Base-by-base conservation (phyloP, 2,113 vertebrate species). In the Neotragus moschatus region DNA sequence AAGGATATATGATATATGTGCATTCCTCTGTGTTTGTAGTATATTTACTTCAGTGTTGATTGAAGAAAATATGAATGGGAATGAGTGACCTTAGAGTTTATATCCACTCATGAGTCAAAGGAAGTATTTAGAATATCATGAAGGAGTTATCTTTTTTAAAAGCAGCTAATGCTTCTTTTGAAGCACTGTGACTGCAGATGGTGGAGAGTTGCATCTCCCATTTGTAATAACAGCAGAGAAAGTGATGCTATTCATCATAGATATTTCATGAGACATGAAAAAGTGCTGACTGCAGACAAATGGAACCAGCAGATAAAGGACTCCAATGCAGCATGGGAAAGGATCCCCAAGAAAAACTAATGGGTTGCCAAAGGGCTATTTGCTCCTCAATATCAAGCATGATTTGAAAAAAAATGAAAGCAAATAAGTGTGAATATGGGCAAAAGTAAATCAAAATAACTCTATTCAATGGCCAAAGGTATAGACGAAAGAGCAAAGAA, bases 271-370 rank as follows among this genome's bases (percentile, higher is more conserved):
- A 98, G 94, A 96, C 84, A 94, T 61, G 88, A 97, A 94, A 93
- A 96, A 97, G 28, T 93, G 96, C 84, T 98, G 79, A 93, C 55
- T 96, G 93, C 97, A 97, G 96, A 98, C 97, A 98, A 70, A 96
- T 88, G 84, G 96, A 98, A 97, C 7, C 33, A 97, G 61, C 82
- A 91, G 95, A 96, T 97, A 97, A 98, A 98, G 97, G 97, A 98
- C 92, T 70, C 10, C 80, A 43, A 55, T 33, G 19, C 49, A 97
- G 95, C 96, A 88, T 84, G 36, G 70, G 84, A 94, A 98, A 96
- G 77, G 49, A 84, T 93, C 98, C 84, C 77, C 81, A 43, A 90
- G 88, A 97, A 98, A 70, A 97, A 98, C 97, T 96, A 97, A 98
- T 96, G 15, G 73, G 92, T 63, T 88, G 97, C 93, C 80, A 94